A percentile compares a stretch with the other conserved stretches of the same genome.
Conservation (phyloP, 2,113 vertebrate species). For the Gallinago undulata region DNA sequence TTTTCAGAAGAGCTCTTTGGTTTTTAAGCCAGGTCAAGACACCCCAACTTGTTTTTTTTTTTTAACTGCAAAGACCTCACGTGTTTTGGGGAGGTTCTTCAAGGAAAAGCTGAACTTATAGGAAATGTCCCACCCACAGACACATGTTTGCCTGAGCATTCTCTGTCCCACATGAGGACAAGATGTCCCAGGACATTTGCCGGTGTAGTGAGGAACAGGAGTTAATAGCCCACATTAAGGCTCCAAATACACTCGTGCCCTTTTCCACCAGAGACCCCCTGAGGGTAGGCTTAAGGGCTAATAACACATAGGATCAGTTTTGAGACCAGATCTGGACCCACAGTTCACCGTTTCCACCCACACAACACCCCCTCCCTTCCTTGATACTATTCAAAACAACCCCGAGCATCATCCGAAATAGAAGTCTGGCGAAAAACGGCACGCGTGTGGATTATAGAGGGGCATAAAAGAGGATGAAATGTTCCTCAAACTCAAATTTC, state of each 20-base stretch:
- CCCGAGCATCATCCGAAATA: not conserved
- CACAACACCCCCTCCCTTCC: not conserved
- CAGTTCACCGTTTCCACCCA: not conserved
- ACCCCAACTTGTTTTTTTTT: not conserved
- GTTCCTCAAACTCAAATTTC: not conserved
- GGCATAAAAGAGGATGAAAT: not conserved
- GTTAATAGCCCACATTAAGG: not conserved
- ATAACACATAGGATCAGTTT: not conserved
- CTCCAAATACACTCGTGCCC: not conserved
- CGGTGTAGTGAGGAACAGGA: not conserved
- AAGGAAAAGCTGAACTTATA: fast-evolving
- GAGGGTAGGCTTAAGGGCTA: not conserved
- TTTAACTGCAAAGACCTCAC: not conserved
- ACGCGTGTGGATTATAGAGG: not conserved
- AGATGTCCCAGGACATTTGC: not conserved
- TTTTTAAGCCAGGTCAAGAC: not conserved
- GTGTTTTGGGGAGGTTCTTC: not conserved
- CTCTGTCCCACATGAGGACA: not conserved
- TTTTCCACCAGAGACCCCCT: not conserved
- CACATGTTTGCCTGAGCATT: fast-evolving
- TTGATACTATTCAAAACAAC: not conserved
- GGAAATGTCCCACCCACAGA: not conserved
- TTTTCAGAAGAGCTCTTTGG: not conserved
- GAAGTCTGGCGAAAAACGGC: not conserved
- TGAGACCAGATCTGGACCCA: not conserved